Conservation (phyloP, 2,888 invertebrate species). For the Thereva unica region DNA sequence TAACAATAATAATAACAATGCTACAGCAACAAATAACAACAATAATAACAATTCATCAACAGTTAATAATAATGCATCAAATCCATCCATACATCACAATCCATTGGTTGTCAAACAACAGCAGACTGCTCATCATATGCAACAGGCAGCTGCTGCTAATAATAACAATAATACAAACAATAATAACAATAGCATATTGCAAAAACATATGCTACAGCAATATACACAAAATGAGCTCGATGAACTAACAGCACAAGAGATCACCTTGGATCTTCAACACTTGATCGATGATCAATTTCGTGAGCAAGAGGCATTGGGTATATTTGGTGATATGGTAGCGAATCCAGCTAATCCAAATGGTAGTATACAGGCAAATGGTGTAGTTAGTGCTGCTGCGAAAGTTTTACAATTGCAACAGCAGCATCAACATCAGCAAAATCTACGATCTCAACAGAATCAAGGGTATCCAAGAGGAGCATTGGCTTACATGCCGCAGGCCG, state of each 20-base stretch:
- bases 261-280: constrained; percentile 88
- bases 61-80: constrained; percentile 33
- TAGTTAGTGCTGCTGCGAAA: constrained; percentile 57
- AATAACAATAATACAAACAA: constrained; percentile 48
- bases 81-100: constrained; percentile 46
- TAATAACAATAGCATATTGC: constrained; percentile 60
- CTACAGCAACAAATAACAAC: constrained; percentile 41
- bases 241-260: constrained; percentile 90
- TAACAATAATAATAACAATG: constrained; percentile 46
- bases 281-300: constrained; percentile 92
- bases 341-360: constrained; percentile 50
- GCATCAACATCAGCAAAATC: constrained; percentile 50
- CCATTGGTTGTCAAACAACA: constrained; percentile 53
- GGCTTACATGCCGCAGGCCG: constrained; percentile 91
- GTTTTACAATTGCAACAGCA: constrained; percentile 53
- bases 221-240: constrained; percentile 82
- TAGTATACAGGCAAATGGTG: constrained; percentile 56
- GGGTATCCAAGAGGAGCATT: constrained; percentile 70
- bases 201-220: constrained; percentile 67
- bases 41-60: constrained; percentile 37
- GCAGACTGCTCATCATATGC: constrained; percentile 57
- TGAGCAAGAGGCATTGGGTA: constrained; percentile 72
- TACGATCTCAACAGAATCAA: constrained; percentile 45
- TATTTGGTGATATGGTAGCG: constrained; percentile 75
- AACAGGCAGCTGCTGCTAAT: constrained; percentile 51